These are phyloP conservation scores for Amiota mariae DNA, from an alignment of 2,888 invertebrate species.

Conservation along the genomic window DNA sequence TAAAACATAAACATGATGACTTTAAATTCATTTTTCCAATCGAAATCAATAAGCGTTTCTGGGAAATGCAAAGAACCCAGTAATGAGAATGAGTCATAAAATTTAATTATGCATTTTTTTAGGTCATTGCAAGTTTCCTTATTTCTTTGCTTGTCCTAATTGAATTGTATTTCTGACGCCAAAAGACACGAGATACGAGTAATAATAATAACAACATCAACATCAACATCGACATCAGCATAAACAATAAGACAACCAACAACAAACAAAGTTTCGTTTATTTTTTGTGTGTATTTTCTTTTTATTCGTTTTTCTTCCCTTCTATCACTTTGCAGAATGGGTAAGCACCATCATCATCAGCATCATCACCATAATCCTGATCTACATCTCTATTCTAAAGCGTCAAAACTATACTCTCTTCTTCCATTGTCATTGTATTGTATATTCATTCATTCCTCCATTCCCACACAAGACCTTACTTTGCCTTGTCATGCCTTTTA, in stretches of 20 bases:
- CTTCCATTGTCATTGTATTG: neutral
- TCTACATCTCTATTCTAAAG: neutral
- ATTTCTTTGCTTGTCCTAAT: neutral
- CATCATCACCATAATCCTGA: neutral
- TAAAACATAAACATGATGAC: too few relatives aligned
- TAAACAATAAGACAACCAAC: neutral
- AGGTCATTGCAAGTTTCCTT: conserved; percentile 51
- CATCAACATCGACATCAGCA: conserved; percentile 10
- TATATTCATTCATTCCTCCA: neutral
- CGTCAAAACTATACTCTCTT: neutral
- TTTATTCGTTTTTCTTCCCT: too few relatives aligned
- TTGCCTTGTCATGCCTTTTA: neutral
- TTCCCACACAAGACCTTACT: neutral
- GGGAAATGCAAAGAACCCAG: conserved; percentile 32
- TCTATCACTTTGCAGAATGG: too few relatives aligned
- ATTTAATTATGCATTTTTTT: conserved; percentile 60
- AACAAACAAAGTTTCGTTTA: conserved; percentile 2
- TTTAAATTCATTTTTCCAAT: too few relatives aligned
- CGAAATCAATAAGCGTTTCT: too few relatives aligned
- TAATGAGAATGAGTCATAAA: conserved; percentile 56
- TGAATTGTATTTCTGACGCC: conserved; percentile 9
- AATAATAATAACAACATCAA: neutral
- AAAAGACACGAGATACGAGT: neutral
- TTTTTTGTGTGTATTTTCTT: too few relatives aligned
- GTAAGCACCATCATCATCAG: neutral